phyloP scores from a whole-genome alignment of 2,113 vertebrate genomes.

The Tragelaphus scriptus region DNA sequence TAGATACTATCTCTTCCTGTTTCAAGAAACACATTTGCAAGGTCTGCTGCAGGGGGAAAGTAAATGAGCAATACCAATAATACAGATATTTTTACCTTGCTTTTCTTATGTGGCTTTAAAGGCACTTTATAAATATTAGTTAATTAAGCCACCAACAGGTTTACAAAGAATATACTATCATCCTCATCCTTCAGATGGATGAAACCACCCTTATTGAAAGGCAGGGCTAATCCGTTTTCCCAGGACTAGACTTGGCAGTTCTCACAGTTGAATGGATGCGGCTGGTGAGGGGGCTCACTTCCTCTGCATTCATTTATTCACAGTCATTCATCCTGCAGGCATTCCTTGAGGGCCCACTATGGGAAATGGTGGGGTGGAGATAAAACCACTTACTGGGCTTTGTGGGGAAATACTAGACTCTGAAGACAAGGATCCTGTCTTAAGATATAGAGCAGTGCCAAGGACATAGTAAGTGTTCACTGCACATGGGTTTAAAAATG shows the following conservation, averaged over 20 bases:
- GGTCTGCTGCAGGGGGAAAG: background rate
- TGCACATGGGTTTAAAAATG: background rate
- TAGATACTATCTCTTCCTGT: background rate
- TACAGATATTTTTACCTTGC: background rate
- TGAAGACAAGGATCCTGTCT: background rate
- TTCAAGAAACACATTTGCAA: slow-evolving; percentile 38
- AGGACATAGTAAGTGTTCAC: background rate
- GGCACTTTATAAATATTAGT: slow-evolving; percentile 47
- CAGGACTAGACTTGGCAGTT: background rate
- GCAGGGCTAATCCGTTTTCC: background rate
- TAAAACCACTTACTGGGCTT: background rate
- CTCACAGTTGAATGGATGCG: background rate
- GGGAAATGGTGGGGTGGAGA: background rate
- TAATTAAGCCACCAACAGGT: slow-evolving; percentile 44
- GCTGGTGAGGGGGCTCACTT: background rate
- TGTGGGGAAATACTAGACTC: background rate
- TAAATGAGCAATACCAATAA: slow-evolving; percentile 22
- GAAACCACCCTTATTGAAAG: slow-evolving; percentile 5
- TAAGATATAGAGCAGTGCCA: background rate
- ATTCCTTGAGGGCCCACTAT: background rate
- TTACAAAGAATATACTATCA: slow-evolving; percentile 16
- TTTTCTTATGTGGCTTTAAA: slow-evolving; percentile 48
- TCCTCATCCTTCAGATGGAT: slow-evolving; percentile 6
- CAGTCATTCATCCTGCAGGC: background rate
- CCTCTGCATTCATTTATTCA: background rate